Evolutionary conservation across 1,140 invertebrate species (phyloP).

Genomic region (Megalonaias nervosa): DNA sequence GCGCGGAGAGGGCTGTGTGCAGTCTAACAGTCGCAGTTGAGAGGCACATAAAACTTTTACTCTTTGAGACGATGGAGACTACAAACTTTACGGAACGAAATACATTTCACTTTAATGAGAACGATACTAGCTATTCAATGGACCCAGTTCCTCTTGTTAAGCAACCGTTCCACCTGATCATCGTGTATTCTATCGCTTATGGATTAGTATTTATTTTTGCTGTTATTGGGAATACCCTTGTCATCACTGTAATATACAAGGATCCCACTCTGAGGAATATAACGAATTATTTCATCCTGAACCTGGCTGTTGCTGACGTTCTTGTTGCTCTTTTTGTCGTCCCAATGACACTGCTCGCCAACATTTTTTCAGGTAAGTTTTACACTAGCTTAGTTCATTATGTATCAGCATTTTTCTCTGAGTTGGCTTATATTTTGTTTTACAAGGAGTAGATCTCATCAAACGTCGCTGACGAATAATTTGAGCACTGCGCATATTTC

Average conservation of each 20-base stretch:
- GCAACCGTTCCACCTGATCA: slow-evolving; percentile 22
- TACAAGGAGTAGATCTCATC: no score
- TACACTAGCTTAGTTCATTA: no score
- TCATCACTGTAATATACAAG: slow-evolving; percentile 87
- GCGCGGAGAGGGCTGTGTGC: no score
- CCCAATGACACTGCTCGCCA: slow-evolving; percentile 22
- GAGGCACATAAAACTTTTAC: no score
- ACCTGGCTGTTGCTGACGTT: slow-evolving; percentile 93
- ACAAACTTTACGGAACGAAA: no score
- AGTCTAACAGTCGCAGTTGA: no score
- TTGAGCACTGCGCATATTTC: no score
- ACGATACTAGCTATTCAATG: slow-evolving; percentile 3
- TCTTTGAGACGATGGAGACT: no score
- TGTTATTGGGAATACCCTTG: slow-evolving; percentile 85
- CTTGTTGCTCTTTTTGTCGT: slow-evolving; percentile 85
- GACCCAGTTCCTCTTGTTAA: background rate
- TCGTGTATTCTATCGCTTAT: slow-evolving; percentile 20
- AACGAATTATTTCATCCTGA: slow-evolving; percentile 96
- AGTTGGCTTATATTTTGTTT: no score
- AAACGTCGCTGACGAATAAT: no score
- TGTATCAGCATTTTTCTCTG: no score
- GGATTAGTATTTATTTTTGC: slow-evolving; percentile 26
- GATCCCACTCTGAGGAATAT: slow-evolving; percentile 89
- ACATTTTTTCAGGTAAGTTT: slow-evolving; percentile 18
- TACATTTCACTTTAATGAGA: background rate